Percentiles rank a stretch among this genome's conserved stretches.
phyloP scores from a whole-genome alignment of 92 coral and sea anemone species.

The Virgularia gustaviana region DNA sequence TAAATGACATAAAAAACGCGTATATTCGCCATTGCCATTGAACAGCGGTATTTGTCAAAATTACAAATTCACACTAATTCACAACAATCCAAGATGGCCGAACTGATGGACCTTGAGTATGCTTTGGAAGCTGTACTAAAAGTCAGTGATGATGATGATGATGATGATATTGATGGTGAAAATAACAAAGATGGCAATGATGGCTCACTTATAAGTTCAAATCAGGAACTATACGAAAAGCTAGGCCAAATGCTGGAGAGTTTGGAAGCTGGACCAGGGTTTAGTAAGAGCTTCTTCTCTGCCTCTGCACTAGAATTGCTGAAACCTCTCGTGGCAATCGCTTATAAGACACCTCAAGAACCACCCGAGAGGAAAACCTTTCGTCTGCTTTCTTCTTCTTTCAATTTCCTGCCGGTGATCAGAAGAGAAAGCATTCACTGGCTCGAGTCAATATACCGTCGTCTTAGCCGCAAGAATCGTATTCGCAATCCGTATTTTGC shows the following conservation, averaged over 20 bases:
- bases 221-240: not conserved
- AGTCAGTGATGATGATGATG: not conserved
- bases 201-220: not conserved
- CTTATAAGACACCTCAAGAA: not conserved
- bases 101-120: no score
- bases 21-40: no score
- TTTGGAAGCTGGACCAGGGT: not conserved
- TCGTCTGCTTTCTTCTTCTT: not conserved
- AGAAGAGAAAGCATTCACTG: not conserved
- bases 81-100: no score
- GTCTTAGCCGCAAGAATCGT: not conserved
- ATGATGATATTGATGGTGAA: no score
- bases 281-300: not conserved
- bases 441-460: not conserved
- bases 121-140: not conserved
- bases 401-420: not conserved
- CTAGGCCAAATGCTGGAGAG: not conserved
- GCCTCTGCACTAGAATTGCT: not conserved
- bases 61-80: no score
- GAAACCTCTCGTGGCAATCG: not conserved
- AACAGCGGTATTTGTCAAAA: no score
- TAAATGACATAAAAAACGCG: no score
- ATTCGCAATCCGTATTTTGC: not conserved
- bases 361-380: not conserved
- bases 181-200: not conserved